phyloP scores from a whole-genome alignment of 2,797 vertebrate genomes.

The Pipistrellus pipistrellus region DNA sequence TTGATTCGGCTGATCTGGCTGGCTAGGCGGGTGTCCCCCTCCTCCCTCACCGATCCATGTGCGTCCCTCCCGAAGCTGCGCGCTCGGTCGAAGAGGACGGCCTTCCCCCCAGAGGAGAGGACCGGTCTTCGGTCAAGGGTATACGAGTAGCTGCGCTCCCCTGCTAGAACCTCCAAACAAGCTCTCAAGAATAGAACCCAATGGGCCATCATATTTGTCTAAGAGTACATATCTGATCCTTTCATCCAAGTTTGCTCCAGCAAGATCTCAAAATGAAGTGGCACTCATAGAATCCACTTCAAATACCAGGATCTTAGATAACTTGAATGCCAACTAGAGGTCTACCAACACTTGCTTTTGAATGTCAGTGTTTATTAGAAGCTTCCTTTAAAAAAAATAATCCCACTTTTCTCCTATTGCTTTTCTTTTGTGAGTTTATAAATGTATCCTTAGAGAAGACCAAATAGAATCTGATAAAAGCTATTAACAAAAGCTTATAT shows the following conservation, averaged over 20 bases:
- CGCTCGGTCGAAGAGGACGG: too few species aligned
- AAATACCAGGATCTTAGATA: constrained; percentile 22
- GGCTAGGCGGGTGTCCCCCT: too few species aligned
- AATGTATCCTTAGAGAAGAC: neutral
- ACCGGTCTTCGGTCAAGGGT: too few species aligned
- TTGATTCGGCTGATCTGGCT: too few species aligned
- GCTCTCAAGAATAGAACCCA: neutral
- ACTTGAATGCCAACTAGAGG: neutral
- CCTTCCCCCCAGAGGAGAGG: too few species aligned
- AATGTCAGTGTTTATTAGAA: constrained; percentile 34
- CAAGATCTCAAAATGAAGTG: neutral
- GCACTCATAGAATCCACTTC: neutral
- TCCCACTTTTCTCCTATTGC: neutral
- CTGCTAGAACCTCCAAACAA: too few species aligned
- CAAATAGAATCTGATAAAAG: neutral
- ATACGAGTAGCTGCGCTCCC: too few species aligned
- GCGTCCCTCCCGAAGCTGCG: too few species aligned
- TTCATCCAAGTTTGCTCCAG: neutral
- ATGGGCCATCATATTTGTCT: neutral
- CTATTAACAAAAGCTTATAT: constrained; percentile 29
- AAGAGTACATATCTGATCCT: neutral
- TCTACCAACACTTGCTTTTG: neutral
- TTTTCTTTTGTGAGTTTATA: constrained; percentile 28
- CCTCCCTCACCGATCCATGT: too few species aligned
- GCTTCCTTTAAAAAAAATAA: constrained; percentile 16